A percentile compares a stretch with the other conserved stretches of the same genome.
Conservation (phyloP, 2,888 invertebrate genomes). For the Scrobipalpa costella region DNA sequence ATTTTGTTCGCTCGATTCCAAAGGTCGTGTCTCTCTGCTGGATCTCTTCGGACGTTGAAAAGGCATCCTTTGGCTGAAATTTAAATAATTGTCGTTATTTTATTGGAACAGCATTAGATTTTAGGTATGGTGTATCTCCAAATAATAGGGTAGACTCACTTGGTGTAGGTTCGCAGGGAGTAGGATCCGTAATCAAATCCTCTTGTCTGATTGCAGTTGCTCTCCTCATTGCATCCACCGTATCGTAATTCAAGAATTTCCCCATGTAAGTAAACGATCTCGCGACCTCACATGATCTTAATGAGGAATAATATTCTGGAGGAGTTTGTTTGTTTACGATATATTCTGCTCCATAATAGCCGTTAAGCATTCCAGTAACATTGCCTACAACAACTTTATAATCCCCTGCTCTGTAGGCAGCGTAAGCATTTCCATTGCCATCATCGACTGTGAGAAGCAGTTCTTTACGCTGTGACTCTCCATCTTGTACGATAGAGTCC, state of each 20-base stretch:
- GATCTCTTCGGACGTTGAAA: slow-evolving; percentile 89
- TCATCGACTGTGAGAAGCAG: slow-evolving; percentile 82
- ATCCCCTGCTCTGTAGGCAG: slow-evolving; percentile 81
- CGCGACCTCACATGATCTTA: slow-evolving; percentile 57
- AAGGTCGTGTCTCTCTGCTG: slow-evolving; percentile 88
- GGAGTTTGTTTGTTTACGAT: slow-evolving; percentile 54
- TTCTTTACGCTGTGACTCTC: slow-evolving; percentile 74
- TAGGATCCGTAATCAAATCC: slow-evolving; percentile 56
- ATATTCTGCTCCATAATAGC: slow-evolving; percentile 62
- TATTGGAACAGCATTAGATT: too few relatives aligned
- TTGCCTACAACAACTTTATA: slow-evolving; percentile 84
- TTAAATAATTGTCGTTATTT: neutral
- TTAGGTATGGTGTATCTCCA: too few relatives aligned
- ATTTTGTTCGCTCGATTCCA: slow-evolving; percentile 78
- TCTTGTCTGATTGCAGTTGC: slow-evolving; percentile 58
- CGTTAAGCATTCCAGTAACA: slow-evolving; percentile 62
- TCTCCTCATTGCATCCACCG: slow-evolving; percentile 52
- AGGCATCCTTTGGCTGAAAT: slow-evolving; percentile 83
- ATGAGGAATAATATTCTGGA: slow-evolving; percentile 58
- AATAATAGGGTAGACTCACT: slow-evolving; percentile 65
- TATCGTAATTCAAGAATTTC: slow-evolving; percentile 51
- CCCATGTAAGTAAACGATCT: slow-evolving; percentile 59
- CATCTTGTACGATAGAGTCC: slow-evolving; percentile 80
- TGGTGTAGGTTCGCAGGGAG: slow-evolving; percentile 60
- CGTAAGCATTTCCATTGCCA: slow-evolving; percentile 73